Conservation (phyloP, 2,888 invertebrate species). For the Ceraclea dissimilis region DNA sequence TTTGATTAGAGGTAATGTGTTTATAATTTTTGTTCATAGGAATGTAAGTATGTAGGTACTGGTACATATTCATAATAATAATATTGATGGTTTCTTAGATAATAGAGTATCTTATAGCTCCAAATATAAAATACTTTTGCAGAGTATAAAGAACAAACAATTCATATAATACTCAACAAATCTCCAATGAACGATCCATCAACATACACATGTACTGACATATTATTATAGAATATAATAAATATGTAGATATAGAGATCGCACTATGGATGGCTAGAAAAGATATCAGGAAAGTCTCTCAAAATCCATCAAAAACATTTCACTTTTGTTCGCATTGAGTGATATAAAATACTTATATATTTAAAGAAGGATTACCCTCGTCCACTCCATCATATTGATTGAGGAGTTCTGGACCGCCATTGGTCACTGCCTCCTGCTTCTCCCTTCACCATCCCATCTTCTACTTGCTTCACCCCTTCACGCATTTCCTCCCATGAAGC, state of each 20-base stretch:
- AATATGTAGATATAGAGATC: slow-evolving; percentile 6
- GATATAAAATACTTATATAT: slow-evolving; percentile 25
- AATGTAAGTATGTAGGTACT: too few species aligned
- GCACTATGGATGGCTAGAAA: slow-evolving; percentile 4
- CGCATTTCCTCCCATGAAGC: slow-evolving; percentile 14
- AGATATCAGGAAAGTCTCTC: slow-evolving; percentile 17
- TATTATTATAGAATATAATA: slow-evolving; percentile 5
- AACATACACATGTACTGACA: slow-evolving; percentile 6
- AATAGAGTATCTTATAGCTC: too few species aligned
- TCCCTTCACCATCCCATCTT: slow-evolving; percentile 29
- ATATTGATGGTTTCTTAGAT: too few species aligned
- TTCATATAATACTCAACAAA: slow-evolving; percentile 13
- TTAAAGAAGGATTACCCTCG: slow-evolving; percentile 36
- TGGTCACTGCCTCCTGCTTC: slow-evolving; percentile 45
- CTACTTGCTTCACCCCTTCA: slow-evolving; percentile 4
- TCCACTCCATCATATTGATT: slow-evolving; percentile 54
- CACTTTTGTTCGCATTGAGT: slow-evolving; percentile 26
- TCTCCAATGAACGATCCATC: slow-evolving; percentile 23
- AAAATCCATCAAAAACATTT: slow-evolving; percentile 25
- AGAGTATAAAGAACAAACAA: not conserved
- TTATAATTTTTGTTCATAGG: too few species aligned
- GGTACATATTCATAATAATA: too few species aligned
- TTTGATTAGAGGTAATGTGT: too few species aligned
- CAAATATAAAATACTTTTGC: too few species aligned
- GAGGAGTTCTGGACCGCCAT: slow-evolving; percentile 46